Conservation (phyloP, 2,113 vertebrate species). For the Callipepla squamata region DNA sequence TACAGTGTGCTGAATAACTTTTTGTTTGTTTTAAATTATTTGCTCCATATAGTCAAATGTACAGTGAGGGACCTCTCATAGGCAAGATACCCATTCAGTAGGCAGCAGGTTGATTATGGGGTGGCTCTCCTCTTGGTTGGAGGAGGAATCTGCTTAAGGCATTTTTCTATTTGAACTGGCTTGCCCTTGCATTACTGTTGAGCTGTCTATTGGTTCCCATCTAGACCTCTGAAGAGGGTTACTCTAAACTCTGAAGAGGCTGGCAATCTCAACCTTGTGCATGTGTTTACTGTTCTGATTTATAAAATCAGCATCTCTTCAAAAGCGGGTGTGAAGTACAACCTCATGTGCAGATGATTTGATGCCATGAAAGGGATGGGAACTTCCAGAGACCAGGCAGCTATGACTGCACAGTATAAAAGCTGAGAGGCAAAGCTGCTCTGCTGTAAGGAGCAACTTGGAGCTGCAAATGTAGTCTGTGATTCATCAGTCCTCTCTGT, state of each 20-base stretch:
- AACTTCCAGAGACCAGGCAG: not conserved
- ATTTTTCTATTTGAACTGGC: not conserved
- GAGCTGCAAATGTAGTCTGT: not conserved
- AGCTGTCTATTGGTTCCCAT: not conserved
- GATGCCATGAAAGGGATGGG: accelerated
- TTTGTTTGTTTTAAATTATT: not conserved
- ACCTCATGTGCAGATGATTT: not conserved
- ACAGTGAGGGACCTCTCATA: not conserved
- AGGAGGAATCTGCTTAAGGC: not conserved
- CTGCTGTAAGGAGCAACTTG: not conserved
- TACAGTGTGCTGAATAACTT: not conserved
- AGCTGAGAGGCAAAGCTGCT: not conserved
- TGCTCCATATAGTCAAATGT: not conserved
- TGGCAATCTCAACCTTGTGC: not conserved
- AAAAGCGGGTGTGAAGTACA: not conserved
- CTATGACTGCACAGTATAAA: not conserved
- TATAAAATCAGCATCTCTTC: not conserved
- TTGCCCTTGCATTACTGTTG: not conserved
- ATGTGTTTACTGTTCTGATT: not conserved
- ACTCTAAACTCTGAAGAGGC: too few species aligned
- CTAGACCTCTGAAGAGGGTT: not conserved
- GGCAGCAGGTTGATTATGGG: not conserved
- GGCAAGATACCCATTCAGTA: not conserved
- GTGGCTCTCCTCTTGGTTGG: not conserved
- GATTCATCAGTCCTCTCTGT: not conserved